Evolutionary conservation across 2,888 invertebrate species (phyloP), one percentile per base, ranked within the genome.

Genomic region (Torymus auratus): DNA sequence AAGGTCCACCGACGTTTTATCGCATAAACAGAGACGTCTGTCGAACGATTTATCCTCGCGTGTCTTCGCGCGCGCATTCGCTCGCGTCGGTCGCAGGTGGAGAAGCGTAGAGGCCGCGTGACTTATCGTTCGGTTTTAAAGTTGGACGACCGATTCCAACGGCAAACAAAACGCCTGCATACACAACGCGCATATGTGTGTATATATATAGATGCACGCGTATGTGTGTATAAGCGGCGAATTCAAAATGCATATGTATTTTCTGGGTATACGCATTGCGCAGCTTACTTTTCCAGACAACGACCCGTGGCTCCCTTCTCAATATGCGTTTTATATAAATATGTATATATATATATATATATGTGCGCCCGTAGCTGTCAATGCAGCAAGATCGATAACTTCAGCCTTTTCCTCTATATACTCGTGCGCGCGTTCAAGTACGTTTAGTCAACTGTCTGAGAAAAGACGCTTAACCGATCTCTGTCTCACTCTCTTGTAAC

Each of bases 1-100:
- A 74, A 79, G 74, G 68, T 79, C 58, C 69, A 74, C 62, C 61
- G 23, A 17, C 56, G 58, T 70, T 79, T 74, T 74, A 79, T 74
- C 64, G 55, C 53, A 56, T 64, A 79, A 74, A 79, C 70, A 74
- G 64, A 79, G 56, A 68, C 41, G 72, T 79, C 73, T 23, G 62
- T 62, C 60, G 53, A 65, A 78, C 28, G 68, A 73, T 68, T 73
- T 62, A 62, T 69, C 41, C 50, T 52, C 52, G 28, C 12, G 28
- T 28, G 28, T 28, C 28, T 28, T 28, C 28, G 28, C 28, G 28
- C 28, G 28, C 28, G 5, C 5, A 12, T 23, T 53, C 75, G 11
- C 11, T 3, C 61, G 13, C 23, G 55, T 55, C 20, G 17, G 17
- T 52, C 61, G 20, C 79, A 79, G 73, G 62, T 72, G 58, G 64